Evolutionary conservation across 2,113 vertebrate species (phyloP).

Genomic region (pig (Sus scrofa)): DNA sequence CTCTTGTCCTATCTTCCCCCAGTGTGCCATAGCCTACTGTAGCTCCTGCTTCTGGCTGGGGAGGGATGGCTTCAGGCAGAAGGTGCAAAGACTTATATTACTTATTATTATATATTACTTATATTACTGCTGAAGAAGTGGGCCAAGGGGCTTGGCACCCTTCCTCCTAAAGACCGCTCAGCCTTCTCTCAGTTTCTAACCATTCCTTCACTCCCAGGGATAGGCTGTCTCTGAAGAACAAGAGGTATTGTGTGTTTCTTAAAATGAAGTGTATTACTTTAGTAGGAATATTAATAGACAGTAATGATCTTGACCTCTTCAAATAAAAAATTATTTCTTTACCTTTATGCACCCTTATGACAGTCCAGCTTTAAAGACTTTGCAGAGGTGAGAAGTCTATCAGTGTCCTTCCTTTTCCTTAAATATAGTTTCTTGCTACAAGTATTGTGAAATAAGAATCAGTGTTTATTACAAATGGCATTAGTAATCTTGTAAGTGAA

Average conservation of each 20-base stretch:
- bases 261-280: neutral
- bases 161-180: neutral
- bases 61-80: neutral
- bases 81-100: neutral
- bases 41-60: neutral
- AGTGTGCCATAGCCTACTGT: neutral
- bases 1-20: neutral
- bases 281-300: neutral
- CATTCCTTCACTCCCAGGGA: neutral
- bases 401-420: constrained; percentile 4
- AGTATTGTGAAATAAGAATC: neutral
- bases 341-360: neutral
- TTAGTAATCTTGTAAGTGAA: constrained; percentile 47
- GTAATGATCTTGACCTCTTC: constrained; percentile 45
- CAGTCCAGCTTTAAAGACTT: neutral
- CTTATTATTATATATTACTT: neutral
- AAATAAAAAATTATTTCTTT: constrained; percentile 4
- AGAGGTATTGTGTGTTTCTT: neutral
- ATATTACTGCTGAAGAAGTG: neutral
- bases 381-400: neutral
- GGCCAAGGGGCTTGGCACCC: neutral
- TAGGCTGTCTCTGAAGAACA: neutral
- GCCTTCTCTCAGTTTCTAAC: neutral
- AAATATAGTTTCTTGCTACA: constrained; percentile 41
- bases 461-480: neutral